Percentiles rank a stretch among this genome's conserved stretches.
Evolutionary conservation across 2,113 vertebrate species (phyloP).

Genomic region (Chaenocephalus aceratus): DNA sequence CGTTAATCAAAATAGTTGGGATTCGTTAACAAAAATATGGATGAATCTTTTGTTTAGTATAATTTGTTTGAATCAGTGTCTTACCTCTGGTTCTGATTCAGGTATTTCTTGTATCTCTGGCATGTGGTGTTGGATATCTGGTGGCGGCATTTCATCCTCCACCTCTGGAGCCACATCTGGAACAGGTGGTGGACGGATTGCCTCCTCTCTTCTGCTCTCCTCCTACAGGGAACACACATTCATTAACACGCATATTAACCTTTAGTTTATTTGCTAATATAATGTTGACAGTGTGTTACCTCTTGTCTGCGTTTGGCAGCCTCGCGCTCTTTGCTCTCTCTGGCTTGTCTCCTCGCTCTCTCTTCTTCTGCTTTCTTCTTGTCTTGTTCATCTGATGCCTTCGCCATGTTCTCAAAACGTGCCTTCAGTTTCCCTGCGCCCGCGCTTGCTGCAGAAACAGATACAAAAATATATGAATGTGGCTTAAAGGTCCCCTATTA

Average conservation of each 20-base stretch:
- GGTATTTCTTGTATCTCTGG: conserved; percentile 55
- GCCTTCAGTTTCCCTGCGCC: conserved; percentile 89
- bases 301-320: conserved; percentile 64
- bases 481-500: too few relatives aligned
- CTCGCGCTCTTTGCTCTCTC: conserved; percentile 82
- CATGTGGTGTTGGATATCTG: conserved; percentile 25
- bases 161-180: conserved; percentile 43
- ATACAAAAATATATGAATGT: too few relatives aligned
- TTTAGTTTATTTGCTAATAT: neutral
- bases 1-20: too few relatives aligned
- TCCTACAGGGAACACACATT: conserved; percentile 60
- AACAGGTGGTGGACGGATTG: conserved; percentile 65
- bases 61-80: conserved; percentile 6
- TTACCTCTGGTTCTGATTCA: conserved; percentile 43
- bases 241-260: neutral
- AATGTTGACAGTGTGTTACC: conserved; percentile 40
- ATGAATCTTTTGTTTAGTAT: neutral
- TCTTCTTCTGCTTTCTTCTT: conserved; percentile 85
- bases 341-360: conserved; percentile 78
- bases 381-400: conserved; percentile 85
- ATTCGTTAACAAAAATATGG: neutral
- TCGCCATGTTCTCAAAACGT: conserved; percentile 92
- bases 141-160: conserved; percentile 55
- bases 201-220: conserved; percentile 58
- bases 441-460: conserved; percentile 62